phyloP scores from a whole-genome alignment of 2,888 invertebrate genomes.

The Caenorhabditis uteleia region DNA sequence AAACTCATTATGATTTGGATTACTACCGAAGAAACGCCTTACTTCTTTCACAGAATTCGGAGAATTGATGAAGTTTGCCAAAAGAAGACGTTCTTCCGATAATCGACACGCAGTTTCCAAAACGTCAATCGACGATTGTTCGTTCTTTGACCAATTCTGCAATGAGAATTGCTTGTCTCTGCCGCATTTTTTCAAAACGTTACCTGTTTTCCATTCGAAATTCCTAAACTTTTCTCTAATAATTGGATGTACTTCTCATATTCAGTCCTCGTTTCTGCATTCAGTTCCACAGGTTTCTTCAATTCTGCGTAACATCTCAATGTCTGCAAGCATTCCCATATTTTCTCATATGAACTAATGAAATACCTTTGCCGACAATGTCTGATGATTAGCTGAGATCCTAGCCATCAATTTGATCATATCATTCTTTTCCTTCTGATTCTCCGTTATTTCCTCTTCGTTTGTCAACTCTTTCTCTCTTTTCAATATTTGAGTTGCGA shows the following conservation, averaged over 20 bases:
- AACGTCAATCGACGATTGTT: slow-evolving; percentile 20
- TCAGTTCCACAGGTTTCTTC: slow-evolving; percentile 32
- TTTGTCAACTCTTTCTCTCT: slow-evolving; percentile 16
- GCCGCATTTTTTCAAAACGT: not conserved
- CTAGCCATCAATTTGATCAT: slow-evolving; percentile 43
- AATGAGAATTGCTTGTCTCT: not conserved
- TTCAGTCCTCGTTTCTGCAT: slow-evolving; percentile 21
- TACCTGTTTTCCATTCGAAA: slow-evolving; percentile 27
- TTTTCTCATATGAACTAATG: not conserved
- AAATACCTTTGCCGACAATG: slow-evolving; percentile 33
- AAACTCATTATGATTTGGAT: slow-evolving; percentile 4
- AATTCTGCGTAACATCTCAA: slow-evolving; percentile 33
- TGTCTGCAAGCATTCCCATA: slow-evolving; percentile 6
- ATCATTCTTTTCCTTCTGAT: slow-evolving; percentile 25
- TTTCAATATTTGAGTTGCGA: slow-evolving; percentile 30
- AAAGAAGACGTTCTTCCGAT: slow-evolving; percentile 35
- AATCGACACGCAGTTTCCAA: slow-evolving; percentile 31
- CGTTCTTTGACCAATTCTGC: slow-evolving; percentile 45
- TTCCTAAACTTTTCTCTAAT: slow-evolving; percentile 35
- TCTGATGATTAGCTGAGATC: slow-evolving; percentile 41
- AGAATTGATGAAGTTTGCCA: slow-evolving; percentile 30
- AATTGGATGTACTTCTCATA: slow-evolving; percentile 45
- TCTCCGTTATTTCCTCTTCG: slow-evolving; percentile 10
- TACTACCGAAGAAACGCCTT: not conserved
- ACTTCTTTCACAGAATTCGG: slow-evolving; percentile 34